A percentile compares a stretch with the other conserved stretches of the same genome.
These are phyloP conservation scores for Antidorcas marsupialis DNA, from an alignment of 2,113 vertebrate species.

Conservation along the genomic window DNA sequence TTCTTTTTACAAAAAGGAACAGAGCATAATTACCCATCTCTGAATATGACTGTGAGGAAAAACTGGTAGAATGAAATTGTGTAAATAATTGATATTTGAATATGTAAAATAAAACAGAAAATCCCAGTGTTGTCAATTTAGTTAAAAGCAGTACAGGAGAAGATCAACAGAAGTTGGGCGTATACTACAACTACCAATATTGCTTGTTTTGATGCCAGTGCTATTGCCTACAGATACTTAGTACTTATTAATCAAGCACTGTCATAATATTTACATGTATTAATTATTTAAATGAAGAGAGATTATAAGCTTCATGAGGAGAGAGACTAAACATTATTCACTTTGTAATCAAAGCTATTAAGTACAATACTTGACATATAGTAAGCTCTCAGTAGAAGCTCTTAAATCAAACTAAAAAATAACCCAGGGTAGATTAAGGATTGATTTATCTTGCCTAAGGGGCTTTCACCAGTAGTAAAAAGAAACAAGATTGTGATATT, in stretches of 20 bases:
- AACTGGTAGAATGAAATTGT: neutral
- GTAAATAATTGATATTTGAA: neutral
- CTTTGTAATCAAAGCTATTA: neutral
- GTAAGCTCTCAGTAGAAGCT: neutral
- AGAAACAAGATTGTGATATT: neutral
- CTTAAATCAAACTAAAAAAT: neutral
- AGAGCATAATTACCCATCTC: neutral
- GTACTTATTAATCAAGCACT: neutral
- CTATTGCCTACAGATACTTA: neutral
- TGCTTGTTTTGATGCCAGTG: neutral
- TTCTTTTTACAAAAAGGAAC: neutral
- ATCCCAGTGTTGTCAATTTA: neutral
- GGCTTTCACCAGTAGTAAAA: neutral
- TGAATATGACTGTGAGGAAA: neutral
- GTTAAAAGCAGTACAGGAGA: neutral
- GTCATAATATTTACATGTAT: neutral
- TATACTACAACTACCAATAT: neutral
- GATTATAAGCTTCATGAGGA: neutral
- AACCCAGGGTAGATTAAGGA: neutral
- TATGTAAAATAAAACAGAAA: neutral
- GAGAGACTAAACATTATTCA: neutral
- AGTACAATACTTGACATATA: neutral
- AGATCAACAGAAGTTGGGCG: neutral
- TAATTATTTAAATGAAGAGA: conserved; percentile 2
- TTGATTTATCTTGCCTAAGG: neutral